Evolutionary conservation across 2,797 vertebrate species (phyloP), one percentile per base, ranked within the genome.

Genomic region (Neosalanx taihuensis): DNA sequence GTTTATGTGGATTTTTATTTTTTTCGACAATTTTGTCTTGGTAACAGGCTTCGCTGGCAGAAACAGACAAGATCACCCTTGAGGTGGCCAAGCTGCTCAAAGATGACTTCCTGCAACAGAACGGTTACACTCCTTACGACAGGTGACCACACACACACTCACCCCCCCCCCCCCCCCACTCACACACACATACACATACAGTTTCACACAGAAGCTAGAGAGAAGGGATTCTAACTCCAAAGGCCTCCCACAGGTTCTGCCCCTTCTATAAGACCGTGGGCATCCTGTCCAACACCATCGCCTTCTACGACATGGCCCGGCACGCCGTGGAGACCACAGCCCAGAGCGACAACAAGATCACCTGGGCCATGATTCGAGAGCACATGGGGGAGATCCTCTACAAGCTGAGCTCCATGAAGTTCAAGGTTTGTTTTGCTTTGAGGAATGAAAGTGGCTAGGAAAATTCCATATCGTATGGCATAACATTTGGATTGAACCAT

Each of bases 251-350:
- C 85, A 99, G 98, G 89, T 99, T 98, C 88, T 99, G 97, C 80
- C 97, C 98, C 0, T 99, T 99, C 90, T 99, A 99, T 83, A 99
- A 99, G 89, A 99, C 98, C 0, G 97, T 99, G 12, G 97, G 98
- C 63, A 95, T 99, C 90, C 94, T 99, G 79, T 96, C 95, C 72
- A 99, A 99, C 88, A 98, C 94, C 95, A 98, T 99, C 17, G 90
- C 96, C 0, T 99, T 99, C 83, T 99, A 99, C 37, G 98, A 99
- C 77, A 93, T 99, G 97, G 95, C 97, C 1, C 95, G 97, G 6
- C 95, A 97, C 80, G 96, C 96, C 0, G 96, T 99, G 61, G 97
- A 99, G 86, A 93, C 96, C 79, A 99, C 98, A 0, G 95, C 97
- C 30, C 96, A 96, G 83, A 96, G 94, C 37, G 96, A 99, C 90